Percentiles rank a stretch among this genome's conserved stretches.
Evolutionary conservation across 2,113 vertebrate genomes (phyloP).

Genomic region (Ophthalmolycus amberensis): DNA sequence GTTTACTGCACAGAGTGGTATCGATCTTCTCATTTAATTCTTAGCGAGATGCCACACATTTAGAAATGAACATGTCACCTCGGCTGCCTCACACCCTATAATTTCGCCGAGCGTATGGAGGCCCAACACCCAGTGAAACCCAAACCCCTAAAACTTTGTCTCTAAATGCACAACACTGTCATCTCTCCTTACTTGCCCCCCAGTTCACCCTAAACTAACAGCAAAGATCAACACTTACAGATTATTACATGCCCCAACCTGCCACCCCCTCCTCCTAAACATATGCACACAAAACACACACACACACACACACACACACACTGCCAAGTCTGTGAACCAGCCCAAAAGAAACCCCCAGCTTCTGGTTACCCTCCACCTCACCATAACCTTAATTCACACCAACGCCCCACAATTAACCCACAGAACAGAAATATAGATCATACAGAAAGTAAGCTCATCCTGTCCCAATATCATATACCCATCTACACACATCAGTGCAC

Average conservation of each 20-base stretch:
- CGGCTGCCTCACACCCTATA: conserved; percentile 10
- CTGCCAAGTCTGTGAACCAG: not conserved
- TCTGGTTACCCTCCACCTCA: conserved; percentile 28
- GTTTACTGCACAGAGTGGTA: not conserved
- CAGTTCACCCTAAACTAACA: conserved; percentile 35
- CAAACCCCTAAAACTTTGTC: conserved; percentile 12
- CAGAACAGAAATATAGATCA: conserved; percentile 21
- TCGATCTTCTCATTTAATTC: not conserved
- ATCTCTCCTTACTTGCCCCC: conserved; percentile 17
- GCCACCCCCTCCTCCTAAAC: not conserved
- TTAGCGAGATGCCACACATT: conserved; percentile 27
- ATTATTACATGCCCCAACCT: conserved; percentile 7
- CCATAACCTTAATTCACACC: conserved; percentile 1
- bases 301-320: conserved; percentile 4
- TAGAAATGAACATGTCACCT: not conserved
- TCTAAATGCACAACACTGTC: conserved; percentile 21
- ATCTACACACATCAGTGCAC: not conserved
- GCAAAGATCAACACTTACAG: conserved; percentile 9
- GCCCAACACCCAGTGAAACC: conserved; percentile 36
- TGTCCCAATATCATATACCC: not conserved
- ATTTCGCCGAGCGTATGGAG: conserved; percentile 17
- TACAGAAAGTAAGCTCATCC: conserved; percentile 5
- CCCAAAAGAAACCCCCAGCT: conserved; percentile 36
- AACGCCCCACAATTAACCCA: conserved; percentile 21
- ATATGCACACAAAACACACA: not conserved